These are phyloP conservation scores for Chaetorhynchus papuensis DNA, from an alignment of 2,113 vertebrate species.

Conservation along the genomic window DNA sequence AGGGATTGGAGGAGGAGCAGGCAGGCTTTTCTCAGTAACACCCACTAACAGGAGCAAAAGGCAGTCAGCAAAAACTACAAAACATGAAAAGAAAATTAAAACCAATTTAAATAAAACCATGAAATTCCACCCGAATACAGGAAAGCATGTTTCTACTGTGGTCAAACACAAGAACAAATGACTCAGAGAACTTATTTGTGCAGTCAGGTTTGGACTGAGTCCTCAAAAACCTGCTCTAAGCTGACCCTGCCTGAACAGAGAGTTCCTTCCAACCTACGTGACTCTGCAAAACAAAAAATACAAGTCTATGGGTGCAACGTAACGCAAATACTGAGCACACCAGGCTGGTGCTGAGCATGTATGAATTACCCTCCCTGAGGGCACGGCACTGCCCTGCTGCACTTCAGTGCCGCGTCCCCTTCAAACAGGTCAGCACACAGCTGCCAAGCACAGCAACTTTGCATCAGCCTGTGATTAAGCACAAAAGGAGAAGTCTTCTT, in stretches of 20 bases:
- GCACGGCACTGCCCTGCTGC: background rate
- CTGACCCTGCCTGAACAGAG: background rate
- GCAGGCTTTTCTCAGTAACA: background rate
- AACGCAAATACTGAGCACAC: no score
- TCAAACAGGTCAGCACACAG: background rate
- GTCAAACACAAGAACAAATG: background rate
- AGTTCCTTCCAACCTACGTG: background rate
- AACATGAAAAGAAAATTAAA: background rate
- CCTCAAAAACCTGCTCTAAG: background rate
- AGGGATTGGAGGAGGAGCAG: background rate
- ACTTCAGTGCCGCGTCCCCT: background rate
- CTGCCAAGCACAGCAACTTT: background rate
- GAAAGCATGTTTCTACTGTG: background rate
- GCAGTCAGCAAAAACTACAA: background rate
- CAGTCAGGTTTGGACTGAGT: background rate
- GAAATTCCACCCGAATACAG: background rate
- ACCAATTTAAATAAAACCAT: no score
- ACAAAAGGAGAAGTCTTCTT: background rate
- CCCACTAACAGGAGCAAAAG: background rate
- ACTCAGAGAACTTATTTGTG: background rate
- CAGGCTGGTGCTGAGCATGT: rapidly evolving
- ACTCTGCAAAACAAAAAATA: background rate
- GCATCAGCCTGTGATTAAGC: background rate
- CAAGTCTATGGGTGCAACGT: rapidly evolving
- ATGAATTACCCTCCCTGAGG: background rate